A percentile compares a stretch with the other conserved stretches of the same genome.
Evolutionary conservation across 2,888 invertebrate genomes (phyloP).

Genomic region (Drosophila algonquin): DNA sequence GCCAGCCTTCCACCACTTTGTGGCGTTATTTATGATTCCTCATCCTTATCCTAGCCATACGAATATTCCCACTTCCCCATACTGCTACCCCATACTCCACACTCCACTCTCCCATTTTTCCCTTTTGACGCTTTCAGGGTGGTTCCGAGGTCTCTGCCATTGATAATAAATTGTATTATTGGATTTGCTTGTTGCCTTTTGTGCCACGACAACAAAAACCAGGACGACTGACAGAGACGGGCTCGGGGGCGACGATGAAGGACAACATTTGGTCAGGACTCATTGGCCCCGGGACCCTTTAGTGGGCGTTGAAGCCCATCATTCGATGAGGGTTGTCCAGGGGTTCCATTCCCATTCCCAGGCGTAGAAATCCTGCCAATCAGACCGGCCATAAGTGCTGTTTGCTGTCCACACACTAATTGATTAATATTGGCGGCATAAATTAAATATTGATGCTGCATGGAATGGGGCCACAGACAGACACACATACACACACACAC

Average conservation of each 20-base stretch:
- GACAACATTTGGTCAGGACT: constrained; percentile 50
- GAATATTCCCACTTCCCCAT: not conserved
- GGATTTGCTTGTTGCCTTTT: constrained; percentile 71
- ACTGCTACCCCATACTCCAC: not conserved
- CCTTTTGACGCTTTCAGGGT: constrained; percentile 21
- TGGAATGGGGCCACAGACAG: constrained; percentile 11
- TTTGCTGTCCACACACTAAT: constrained; percentile 67
- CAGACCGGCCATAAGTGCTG: constrained; percentile 67
- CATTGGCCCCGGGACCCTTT: constrained; percentile 27
- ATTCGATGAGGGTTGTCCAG: constrained; percentile 14
- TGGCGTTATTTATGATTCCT: constrained; percentile 63
- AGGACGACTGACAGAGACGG: not conserved
- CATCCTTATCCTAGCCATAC: not conserved
- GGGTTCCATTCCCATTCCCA: constrained; percentile 1
- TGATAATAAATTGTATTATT: constrained; percentile 76
- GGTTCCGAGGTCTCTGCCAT: constrained; percentile 46
- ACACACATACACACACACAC: constrained; percentile 1
- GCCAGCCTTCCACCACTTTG: constrained; percentile 40
- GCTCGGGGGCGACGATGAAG: constrained; percentile 15
- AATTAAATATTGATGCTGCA: constrained; percentile 46
- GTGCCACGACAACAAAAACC: constrained; percentile 31
- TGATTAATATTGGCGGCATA: constrained; percentile 68
- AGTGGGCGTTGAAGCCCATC: constrained; percentile 46
- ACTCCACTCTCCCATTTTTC: constrained; percentile 1
- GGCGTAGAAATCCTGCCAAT: constrained; percentile 53